phyloP scores from a whole-genome alignment of 2,113 vertebrate genomes.

The Agelaius tricolor region DNA sequence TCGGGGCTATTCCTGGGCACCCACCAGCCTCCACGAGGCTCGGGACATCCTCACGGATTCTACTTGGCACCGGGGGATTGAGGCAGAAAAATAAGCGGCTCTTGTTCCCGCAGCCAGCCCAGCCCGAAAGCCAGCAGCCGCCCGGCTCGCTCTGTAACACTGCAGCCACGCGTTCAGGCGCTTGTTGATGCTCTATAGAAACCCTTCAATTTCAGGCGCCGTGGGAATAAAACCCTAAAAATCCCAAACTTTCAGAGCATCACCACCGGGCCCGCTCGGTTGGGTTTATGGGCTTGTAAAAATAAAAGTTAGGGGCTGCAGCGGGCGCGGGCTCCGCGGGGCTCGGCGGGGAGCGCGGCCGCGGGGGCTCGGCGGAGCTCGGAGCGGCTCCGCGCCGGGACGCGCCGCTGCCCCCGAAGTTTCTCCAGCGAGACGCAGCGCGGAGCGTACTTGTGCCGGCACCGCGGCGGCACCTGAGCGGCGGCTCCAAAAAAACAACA shows the following conservation, averaged over 20 bases:
- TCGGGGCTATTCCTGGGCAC: background rate
- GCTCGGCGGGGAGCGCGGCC: background rate
- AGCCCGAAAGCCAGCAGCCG: background rate
- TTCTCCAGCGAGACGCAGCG: background rate
- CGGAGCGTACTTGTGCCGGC: background rate
- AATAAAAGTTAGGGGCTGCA: background rate
- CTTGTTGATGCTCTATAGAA: background rate
- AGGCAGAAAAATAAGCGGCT: background rate
- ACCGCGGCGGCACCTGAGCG: background rate
- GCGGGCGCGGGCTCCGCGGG: background rate
- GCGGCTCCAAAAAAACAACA: background rate
- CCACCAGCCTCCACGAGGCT: background rate
- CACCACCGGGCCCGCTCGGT: background rate
- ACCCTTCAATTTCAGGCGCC: rapidly evolving
- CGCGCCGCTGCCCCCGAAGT: background rate
- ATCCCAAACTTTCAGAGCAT: background rate
- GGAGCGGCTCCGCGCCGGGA: background rate
- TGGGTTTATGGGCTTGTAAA: rapidly evolving
- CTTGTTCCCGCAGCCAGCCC: background rate
- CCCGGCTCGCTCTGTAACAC: background rate
- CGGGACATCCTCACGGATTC: background rate
- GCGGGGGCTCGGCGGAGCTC: background rate
- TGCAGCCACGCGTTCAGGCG: background rate
- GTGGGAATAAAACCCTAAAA: background rate
- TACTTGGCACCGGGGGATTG: background rate